Evolutionary conservation across 2,888 invertebrate species (phyloP), one percentile per base, ranked within the genome.

Genomic region (Caenorhabditis becei): DNA sequence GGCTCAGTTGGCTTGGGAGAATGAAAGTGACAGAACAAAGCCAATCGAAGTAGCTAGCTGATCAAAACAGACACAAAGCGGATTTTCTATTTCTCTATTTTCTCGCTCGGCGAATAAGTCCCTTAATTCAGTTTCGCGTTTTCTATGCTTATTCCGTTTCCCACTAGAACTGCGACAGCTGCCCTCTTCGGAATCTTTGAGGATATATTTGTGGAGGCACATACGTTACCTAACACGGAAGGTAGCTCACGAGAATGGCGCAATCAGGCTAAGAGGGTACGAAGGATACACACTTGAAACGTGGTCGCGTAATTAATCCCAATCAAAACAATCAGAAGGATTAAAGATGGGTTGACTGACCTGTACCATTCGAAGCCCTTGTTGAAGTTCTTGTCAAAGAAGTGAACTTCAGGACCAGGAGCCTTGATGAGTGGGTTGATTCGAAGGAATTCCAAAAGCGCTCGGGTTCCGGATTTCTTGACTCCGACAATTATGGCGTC

Each of bases 401-500:
- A 98, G 92, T 98, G 97, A 37, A 97, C 95, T 92, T 98, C 97
- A 24, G 96, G 95, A 18, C 95, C 95, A 1, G 97, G 96, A 0
- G 96, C 96, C 66, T 95, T 93, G 3, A 97, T 75, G 2, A 94
- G 94, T 16, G 96, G 96, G 93, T 98, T 97, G 65, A 97, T 93
- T 88, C 96, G 94, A 80, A 97, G 94, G 92, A 97, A 97, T 92
- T 97, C 97, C 83, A 97, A 92, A 23, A 97, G 93, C 0, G 97
- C 97, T 82, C 97, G 65, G 4, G 88, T 86, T 0, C 97, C 97
- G 83, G 96, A 95, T 92, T 97, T 97, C 91, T 97, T 97, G 3
- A 96, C 97, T 7, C 97, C 97, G 88, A 97, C 96, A 89, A 97
- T 96, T 82, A 97, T 93, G n/a, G 95, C 96, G 90, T 95, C 95